Conservation (phyloP, 2,888 invertebrate genomes). For the Leptopilina myrica region DNA sequence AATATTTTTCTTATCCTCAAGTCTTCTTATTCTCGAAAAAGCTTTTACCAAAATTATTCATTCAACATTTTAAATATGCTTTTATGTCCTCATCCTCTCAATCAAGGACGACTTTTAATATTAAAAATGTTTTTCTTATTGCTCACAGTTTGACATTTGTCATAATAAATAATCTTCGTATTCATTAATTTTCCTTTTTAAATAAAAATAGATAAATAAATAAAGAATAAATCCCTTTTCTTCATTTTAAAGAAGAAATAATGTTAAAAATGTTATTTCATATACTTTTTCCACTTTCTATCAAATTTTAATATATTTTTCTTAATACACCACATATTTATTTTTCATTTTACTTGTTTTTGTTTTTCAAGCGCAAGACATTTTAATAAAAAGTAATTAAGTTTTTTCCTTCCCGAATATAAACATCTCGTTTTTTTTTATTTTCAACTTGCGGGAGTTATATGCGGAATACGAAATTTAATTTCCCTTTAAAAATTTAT, state of each 20-base stretch:
- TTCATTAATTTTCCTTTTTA: no score
- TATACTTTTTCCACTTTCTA: no score
- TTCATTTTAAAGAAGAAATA: no score
- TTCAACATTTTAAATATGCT: not conserved
- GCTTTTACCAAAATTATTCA: slow-evolving; percentile 10
- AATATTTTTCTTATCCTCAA: not conserved
- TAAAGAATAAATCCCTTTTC: no score
- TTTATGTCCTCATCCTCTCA: slow-evolving; percentile 22
- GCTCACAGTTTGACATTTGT: no score
- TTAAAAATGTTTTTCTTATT: not conserved
- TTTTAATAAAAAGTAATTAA: not conserved
- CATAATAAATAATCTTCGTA: no score
- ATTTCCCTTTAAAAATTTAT: slow-evolving; percentile 21
- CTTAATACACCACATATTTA: no score
- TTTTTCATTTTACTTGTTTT: no score
- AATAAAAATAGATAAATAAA: no score
- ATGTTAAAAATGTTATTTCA: no score
- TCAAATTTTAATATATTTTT: no score
- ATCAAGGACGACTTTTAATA: not conserved
- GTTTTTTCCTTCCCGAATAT: not conserved
- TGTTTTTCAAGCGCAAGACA: no score
- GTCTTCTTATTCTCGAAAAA: not conserved
- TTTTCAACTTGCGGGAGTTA: not conserved
- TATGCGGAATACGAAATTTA: not conserved
- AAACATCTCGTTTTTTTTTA: not conserved